These are phyloP conservation scores for Mohoua ochrocephala DNA, from an alignment of 2,113 vertebrate species.

Conservation along the genomic window DNA sequence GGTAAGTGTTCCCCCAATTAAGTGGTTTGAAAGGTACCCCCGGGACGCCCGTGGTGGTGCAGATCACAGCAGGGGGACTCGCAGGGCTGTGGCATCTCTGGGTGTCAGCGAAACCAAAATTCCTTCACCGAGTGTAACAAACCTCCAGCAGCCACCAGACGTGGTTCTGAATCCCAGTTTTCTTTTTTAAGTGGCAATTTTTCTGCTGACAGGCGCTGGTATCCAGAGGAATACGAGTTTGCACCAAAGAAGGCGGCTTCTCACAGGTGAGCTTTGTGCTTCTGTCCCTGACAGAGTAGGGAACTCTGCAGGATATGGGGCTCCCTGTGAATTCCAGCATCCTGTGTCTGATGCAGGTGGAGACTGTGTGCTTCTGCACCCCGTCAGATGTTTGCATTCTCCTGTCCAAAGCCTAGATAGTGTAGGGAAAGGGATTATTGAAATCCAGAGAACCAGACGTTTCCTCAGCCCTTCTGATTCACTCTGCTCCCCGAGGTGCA, in stretches of 20 bases:
- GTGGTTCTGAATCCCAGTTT: accelerated
- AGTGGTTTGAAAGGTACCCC: not conserved
- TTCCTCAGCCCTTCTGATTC: not conserved
- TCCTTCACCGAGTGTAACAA: not conserved
- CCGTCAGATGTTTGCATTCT: not conserved
- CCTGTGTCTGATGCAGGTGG: not conserved
- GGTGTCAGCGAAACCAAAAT: too few relatives aligned
- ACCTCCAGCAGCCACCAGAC: not conserved
- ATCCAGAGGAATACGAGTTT: conserved; percentile 85
- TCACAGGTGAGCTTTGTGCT: conserved; percentile 82
- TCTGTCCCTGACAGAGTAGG: not conserved
- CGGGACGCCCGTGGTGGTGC: accelerated
- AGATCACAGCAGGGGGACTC: not conserved
- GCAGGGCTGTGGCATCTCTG: not conserved
- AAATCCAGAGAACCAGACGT: not conserved
- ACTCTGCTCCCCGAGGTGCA: not conserved
- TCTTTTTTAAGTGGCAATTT: not conserved
- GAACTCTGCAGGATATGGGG: not conserved
- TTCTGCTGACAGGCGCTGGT: conserved; percentile 84
- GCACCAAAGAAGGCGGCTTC: conserved; percentile 88
- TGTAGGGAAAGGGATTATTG: not conserved
- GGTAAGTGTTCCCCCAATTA: conserved; percentile 55
- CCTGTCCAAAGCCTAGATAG: not conserved
- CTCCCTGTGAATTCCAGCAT: not conserved
- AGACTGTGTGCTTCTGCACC: not conserved